A percentile compares a stretch with the other conserved stretches of the same genome.
Evolutionary conservation across 2,888 invertebrate species (phyloP).

Genomic region (Diplazon laetatorius): DNA sequence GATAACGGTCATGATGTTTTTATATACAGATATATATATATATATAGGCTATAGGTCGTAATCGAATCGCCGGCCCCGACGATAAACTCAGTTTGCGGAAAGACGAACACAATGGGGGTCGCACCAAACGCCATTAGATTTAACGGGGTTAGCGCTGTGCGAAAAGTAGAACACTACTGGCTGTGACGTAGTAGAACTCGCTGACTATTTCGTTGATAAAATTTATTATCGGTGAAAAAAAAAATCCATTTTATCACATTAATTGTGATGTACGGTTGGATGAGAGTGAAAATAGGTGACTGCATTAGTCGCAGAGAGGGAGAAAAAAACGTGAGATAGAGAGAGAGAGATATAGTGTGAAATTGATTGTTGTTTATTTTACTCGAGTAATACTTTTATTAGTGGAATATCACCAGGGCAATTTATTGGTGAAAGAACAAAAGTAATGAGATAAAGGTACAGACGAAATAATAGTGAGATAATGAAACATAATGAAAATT

Average conservation of each 20-base stretch:
- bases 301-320: not conserved
- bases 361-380: no score
- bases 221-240: not conserved
- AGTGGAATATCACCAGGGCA: no score
- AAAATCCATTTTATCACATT: not conserved
- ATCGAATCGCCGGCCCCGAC: constrained; percentile 40
- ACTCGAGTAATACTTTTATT: no score
- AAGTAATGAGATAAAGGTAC: no score
- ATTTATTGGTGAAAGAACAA: no score
- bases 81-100: constrained; percentile 57
- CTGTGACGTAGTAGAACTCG: constrained; percentile 31
- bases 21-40: constrained; percentile 2
- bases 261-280: constrained; percentile 19
- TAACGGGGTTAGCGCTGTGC: constrained; percentile 69
- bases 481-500: no score
- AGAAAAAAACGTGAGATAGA: not conserved
- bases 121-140: constrained; percentile 68
- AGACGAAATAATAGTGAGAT: no score
- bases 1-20: not conserved
- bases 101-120: constrained; percentile 53
- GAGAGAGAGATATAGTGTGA: no score
- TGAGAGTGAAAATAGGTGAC: not conserved
- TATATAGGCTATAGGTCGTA: constrained; percentile 27
- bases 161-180: constrained; percentile 17
- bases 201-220: not conserved